Conservation (phyloP, 2,797 vertebrate species). For the Eidolon dupreanum region DNA sequence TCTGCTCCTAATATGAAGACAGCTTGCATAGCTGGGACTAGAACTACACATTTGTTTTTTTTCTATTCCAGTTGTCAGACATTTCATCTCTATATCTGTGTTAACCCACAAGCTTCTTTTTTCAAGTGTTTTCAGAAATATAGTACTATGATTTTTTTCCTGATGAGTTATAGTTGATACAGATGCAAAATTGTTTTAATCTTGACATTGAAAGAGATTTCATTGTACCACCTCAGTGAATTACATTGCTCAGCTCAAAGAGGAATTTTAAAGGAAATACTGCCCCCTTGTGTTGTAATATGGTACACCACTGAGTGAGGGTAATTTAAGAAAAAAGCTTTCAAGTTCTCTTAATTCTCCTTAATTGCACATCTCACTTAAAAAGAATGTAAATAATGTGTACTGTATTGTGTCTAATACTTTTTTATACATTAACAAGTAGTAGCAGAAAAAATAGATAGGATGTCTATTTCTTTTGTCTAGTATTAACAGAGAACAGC, state of each 20-base stretch:
- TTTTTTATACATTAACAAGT: neutral
- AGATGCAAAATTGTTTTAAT: constrained; percentile 40
- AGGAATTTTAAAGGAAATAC: constrained; percentile 74
- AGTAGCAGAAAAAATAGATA: neutral
- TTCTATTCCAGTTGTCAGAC: neutral
- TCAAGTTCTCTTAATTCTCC: neutral
- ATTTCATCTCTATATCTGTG: neutral
- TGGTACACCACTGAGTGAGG: neutral
- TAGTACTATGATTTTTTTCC: neutral
- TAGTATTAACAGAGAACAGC: neutral
- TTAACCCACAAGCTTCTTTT: neutral
- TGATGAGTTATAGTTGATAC: constrained; percentile 34
- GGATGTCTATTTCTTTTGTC: neutral
- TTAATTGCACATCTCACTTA: neutral
- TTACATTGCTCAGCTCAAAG: neutral
- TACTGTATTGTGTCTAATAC: neutral
- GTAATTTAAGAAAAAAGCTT: neutral
- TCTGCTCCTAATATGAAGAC: neutral
- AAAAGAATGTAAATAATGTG: neutral
- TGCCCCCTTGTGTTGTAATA: constrained; percentile 80
- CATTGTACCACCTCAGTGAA: neutral
- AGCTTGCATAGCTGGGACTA: neutral
- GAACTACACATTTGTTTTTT: neutral
- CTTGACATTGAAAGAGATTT: constrained; percentile 6
- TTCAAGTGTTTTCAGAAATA: constrained; percentile 20